These are phyloP conservation scores for Alces alces DNA, from an alignment of 2,113 vertebrate genomes.

Conservation along the genomic window DNA sequence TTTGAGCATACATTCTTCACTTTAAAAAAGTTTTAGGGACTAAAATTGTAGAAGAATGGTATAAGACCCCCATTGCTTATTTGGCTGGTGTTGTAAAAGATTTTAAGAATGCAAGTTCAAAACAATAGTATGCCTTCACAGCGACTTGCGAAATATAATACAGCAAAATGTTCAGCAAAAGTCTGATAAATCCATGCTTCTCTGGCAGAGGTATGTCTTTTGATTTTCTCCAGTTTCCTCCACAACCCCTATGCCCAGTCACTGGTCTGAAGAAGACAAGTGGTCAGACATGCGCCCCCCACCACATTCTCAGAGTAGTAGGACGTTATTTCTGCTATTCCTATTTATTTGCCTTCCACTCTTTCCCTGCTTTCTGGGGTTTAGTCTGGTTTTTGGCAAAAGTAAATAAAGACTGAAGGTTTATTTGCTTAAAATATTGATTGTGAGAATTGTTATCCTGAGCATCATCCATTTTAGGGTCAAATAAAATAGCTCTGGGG, in stretches of 20 bases:
- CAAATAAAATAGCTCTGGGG: not conserved
- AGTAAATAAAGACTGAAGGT: not conserved
- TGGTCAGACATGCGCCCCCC: not conserved
- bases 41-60: not conserved
- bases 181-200: not conserved
- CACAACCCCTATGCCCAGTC: too few relatives aligned
- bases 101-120: not conserved
- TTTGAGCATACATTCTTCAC: not conserved
- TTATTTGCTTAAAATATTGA: not conserved
- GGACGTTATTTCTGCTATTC: not conserved
- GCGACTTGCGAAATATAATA: not conserved
- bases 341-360: not conserved
- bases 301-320: not conserved
- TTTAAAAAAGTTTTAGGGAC: not conserved
- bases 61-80: not conserved
- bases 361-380: not conserved
- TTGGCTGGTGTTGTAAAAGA: not conserved
- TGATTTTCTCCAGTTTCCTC: not conserved
- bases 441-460: not conserved
- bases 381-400: not conserved
- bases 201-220: not conserved
- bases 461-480: not conserved
- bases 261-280: not conserved
- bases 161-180: not conserved
- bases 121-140: not conserved